Base-by-base conservation (phyloP, 1,140 invertebrate genomes). In the Atta cephalotes region DNA sequence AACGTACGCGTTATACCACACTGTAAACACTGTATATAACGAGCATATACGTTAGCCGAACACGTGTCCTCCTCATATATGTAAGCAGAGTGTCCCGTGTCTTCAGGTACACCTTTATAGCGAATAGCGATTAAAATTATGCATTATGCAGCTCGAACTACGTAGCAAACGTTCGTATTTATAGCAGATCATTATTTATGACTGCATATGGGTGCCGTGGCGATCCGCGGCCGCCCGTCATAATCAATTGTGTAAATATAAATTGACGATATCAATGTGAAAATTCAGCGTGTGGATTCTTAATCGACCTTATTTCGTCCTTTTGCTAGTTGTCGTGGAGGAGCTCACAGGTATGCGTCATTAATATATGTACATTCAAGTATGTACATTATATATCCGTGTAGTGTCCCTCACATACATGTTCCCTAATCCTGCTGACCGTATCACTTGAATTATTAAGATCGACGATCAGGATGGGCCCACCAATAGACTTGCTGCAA, bases 321-420 rank as follows among this genome's bases (percentile, higher is more conserved):
- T 92, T 88, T 81, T 91, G 95, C 94, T 96, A 96, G 95, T 96
- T 96, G 81, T 96, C 96, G 81, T 96, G 96, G 96, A 96, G 94
- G 92, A 96, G 94, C 89, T 96, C 96, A 91, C 96, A 96, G 96
- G 96, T 96, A 95, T 95, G 92, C 88, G 89, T 88, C 72, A 86
- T 85, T 87, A 79, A 80, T 45, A 51, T 60, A 51, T 45, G 39
- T 60, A 80, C 31, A 71, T 56, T 86, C 39, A 62, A 62, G 28
- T 88, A 45, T 45, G 58, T 87, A 66, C 49, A 39, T 45, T 79
- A 65, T 28, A 35, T 21, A 1, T 35, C n/a, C 51, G 18, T 49
- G 9, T 53, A n/a, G 39, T 60, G 2, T 72, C 21, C 49, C 16
- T n/a, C 16, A 45, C 39, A 39, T 39, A 49, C 53, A 18, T 51